Evolutionary conservation across 2,797 vertebrate genomes (phyloP).

Genomic region (Sebastes hopkinsi): DNA sequence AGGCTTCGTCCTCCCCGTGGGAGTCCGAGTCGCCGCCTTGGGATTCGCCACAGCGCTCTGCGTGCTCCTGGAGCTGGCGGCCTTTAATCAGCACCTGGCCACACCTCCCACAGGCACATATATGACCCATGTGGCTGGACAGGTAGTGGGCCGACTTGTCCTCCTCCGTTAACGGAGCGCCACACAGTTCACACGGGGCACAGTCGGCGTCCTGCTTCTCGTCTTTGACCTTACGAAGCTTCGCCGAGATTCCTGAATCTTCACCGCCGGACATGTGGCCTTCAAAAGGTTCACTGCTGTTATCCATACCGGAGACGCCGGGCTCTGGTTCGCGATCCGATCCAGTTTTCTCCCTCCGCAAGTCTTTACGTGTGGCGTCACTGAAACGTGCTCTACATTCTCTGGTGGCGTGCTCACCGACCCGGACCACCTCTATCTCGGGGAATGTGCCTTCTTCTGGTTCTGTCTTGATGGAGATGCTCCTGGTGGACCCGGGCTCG

Average conservation of each 20-base stretch:
- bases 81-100: conserved; percentile 97
- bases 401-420: conserved; percentile 84
- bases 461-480: conserved; percentile 91
- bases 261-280: conserved; percentile 68
- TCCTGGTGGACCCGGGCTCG: conserved; percentile 81
- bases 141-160: conserved; percentile 94
- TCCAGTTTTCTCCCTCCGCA: conserved; percentile 69
- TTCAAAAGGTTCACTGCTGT: conserved; percentile 61
- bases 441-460: conserved; percentile 86
- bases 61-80: conserved; percentile 95
- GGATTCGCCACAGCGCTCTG: conserved; percentile 93
- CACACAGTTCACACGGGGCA: conserved; percentile 92
- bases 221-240: conserved; percentile 76
- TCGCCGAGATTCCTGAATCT: conserved; percentile 58
- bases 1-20: conserved; percentile 82
- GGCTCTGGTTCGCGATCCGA: conserved; percentile 55
- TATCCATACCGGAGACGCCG: conserved; percentile 65
- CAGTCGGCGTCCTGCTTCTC: conserved; percentile 66
- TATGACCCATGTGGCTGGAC: conserved; percentile 95
- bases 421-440: conserved; percentile 88
- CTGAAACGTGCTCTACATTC: conserved; percentile 80
- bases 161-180: conserved; percentile 87
- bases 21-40: conserved; percentile 87
- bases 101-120: conserved; percentile 96
- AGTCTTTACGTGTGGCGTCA: conserved; percentile 71